phyloP scores from a whole-genome alignment of 64 coral and sea anemone species.

The Dendronephthya gigantea region DNA sequence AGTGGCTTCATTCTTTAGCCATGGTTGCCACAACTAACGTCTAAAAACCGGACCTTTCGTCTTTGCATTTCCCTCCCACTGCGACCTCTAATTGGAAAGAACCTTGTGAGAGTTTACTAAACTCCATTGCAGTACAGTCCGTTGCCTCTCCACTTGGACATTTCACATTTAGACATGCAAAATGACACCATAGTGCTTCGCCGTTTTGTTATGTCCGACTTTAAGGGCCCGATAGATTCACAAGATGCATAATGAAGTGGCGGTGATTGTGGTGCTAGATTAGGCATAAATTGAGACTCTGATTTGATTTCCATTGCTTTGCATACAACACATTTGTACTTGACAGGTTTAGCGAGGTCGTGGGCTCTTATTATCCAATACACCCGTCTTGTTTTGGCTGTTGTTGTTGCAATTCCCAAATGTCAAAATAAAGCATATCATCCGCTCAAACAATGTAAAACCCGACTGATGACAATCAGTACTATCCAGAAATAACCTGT shows the following conservation, averaged over 20 bases:
- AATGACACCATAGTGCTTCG: not conserved
- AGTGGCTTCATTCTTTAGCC: too few species aligned
- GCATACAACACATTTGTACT: not conserved
- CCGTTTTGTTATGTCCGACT: not conserved
- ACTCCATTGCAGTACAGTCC: not conserved
- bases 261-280: not conserved
- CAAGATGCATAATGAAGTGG: not conserved
- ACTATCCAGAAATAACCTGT: too few species aligned
- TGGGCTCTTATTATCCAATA: not conserved
- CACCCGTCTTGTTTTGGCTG: not conserved
- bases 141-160: not conserved
- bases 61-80: too few species aligned
- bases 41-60: too few species aligned
- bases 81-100: not conserved
- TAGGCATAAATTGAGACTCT: not conserved
- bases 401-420: not conserved
- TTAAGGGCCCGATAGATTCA: not conserved
- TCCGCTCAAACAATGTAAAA: too few species aligned
- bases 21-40: too few species aligned
- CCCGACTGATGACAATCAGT: too few species aligned
- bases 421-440: too few species aligned
- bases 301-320: not conserved
- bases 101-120: not conserved
- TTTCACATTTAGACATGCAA: not conserved
- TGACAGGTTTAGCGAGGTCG: not conserved